Base-by-base conservation (phyloP, 2,888 invertebrate genomes). In the Netelia fuscicornis region DNA sequence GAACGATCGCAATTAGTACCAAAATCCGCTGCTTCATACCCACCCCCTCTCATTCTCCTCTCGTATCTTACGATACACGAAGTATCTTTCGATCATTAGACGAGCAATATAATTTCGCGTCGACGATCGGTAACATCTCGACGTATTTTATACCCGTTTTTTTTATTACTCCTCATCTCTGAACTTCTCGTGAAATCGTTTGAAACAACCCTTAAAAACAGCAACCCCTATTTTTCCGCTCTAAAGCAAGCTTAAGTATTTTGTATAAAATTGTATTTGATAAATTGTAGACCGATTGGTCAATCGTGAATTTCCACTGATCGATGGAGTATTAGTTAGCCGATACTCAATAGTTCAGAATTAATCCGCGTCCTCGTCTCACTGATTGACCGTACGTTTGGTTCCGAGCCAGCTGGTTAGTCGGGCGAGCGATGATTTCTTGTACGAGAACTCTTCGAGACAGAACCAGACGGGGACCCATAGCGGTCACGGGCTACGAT, bases 1-100 rank as follows among this genome's bases (percentile, higher is more conserved):
- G 75, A 88, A 89, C 90, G 89, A 90, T 90, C 88, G 91, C 89
- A 91, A 91, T 90, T 90, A 91, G 90, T 77, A 86, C 88, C 78
- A 44, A 64, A 75, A 65, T 76, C 72, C 76, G 70, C 52, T 48
- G 64, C 20, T 62, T 5, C 10, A 25, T 20, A 5, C 2, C 44
- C 44, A 23, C 58, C 64, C 10, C 60, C 70, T 65, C 52, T 67
- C 67, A n/a, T 9, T 44, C 42, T 37, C 56, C 54, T 44, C 11
- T 60, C 52, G 42, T 42, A 17, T 37, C 52, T 62, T 60, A 58
- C 30, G 2, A 37, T 54, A 60, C 60, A 62, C 25, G 56, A 81
- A 78, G 60, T 67, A 52, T 42, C 64, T 25, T 64, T 64, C 82
- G 70, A 85, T 85, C 83, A 79, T 83, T 79, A 74, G 70, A 64